phyloP scores from a whole-genome alignment of 92 coral and sea anemone genomes.

The Porites rus region DNA sequence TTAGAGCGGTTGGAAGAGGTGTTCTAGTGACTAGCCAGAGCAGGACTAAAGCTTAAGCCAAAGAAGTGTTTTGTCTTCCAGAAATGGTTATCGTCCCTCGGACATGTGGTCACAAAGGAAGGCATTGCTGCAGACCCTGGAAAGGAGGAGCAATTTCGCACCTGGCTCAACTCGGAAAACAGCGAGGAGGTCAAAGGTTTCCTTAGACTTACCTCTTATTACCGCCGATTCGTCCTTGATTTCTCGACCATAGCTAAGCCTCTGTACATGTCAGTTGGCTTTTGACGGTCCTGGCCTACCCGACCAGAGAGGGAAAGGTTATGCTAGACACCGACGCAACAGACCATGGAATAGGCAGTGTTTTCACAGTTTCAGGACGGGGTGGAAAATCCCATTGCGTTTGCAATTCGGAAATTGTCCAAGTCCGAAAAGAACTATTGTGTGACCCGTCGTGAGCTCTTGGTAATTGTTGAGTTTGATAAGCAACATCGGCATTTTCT shows the following conservation, averaged over 20 bases:
- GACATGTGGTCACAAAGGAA: slow-evolving; percentile 61
- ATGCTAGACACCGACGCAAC: slow-evolving; percentile 47
- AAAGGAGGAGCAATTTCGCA: slow-evolving; percentile 33
- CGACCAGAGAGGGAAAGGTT: background rate
- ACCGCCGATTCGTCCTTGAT: slow-evolving; percentile 47
- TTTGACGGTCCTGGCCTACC: slow-evolving; percentile 58
- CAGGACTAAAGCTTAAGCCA: slow-evolving; percentile 61
- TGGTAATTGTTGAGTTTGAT: slow-evolving; percentile 42
- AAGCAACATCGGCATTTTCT: no score
- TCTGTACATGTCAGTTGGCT: slow-evolving; percentile 46
- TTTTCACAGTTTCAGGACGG: slow-evolving; percentile 31
- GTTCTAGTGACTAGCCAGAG: no score
- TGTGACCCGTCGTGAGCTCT: slow-evolving; percentile 37
- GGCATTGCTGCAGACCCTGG: slow-evolving; percentile 44
- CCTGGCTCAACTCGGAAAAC: slow-evolving; percentile 33
- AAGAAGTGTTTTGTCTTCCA: slow-evolving; percentile 21
- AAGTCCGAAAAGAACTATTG: slow-evolving; percentile 4
- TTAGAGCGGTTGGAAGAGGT: no score
- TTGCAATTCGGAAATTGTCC: slow-evolving; percentile 40
- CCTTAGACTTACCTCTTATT: background rate
- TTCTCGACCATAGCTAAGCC: slow-evolving; percentile 53
- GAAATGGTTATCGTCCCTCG: slow-evolving; percentile 2
- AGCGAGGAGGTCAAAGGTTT: slow-evolving; percentile 40
- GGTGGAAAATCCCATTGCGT: slow-evolving; percentile 30
- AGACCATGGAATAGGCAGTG: slow-evolving; percentile 50